Evolutionary conservation across 2,888 invertebrate species (phyloP).

Genomic region (Eudemis profundana): DNA sequence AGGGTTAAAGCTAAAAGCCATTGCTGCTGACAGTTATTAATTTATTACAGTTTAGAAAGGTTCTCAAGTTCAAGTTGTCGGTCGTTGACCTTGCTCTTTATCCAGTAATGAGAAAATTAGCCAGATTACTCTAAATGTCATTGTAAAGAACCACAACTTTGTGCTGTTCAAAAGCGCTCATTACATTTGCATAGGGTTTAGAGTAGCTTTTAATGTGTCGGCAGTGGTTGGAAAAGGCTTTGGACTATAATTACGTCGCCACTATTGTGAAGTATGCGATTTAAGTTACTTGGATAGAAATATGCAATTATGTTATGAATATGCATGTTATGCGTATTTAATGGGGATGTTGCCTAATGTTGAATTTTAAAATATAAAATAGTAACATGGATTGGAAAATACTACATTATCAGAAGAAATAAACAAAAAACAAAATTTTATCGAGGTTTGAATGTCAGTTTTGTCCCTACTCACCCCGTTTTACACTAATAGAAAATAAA

Average conservation of each 20-base stretch:
- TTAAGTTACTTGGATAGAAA: neutral
- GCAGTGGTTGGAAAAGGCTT: neutral
- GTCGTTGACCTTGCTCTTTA: constrained; percentile 25
- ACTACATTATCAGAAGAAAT: no score
- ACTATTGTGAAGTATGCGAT: neutral
- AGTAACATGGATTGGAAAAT: no score
- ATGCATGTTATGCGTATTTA: no score
- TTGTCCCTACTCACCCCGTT: no score
- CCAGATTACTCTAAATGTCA: constrained; percentile 27
- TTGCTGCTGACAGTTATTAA: no score
- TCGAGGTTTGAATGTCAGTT: no score
- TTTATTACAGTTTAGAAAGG: constrained; percentile 10
- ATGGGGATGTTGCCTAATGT: no score
- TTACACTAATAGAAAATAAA: no score
- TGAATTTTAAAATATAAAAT: no score
- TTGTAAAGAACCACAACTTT: constrained; percentile 5
- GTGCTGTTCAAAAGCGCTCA: neutral
- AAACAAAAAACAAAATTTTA: no score
- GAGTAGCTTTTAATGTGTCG: neutral
- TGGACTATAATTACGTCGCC: constrained; percentile 6
- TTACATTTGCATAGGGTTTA: neutral
- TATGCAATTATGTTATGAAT: no score
- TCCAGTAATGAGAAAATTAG: constrained; percentile 30
- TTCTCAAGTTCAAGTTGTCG: constrained; percentile 19
- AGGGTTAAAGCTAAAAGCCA: no score